Evolutionary conservation across 2,797 vertebrate species (phyloP), one percentile per base, ranked within the genome.

Genomic region (Odontamblyopus rebecca): DNA sequence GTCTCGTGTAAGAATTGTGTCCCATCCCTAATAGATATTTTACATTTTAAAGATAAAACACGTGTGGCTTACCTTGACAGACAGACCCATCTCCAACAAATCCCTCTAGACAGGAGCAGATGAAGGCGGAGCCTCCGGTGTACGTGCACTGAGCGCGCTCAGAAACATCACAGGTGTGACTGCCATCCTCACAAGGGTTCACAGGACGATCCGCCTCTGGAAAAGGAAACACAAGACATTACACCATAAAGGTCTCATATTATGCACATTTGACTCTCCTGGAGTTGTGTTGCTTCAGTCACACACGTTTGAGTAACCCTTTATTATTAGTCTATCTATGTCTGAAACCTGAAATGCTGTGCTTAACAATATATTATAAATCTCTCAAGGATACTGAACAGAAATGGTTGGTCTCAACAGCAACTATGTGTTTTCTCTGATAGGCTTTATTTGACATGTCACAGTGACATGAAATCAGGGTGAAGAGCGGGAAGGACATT

Each of bases 81-180:
- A 72, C 80, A 32, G 68, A 92, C 3, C 98, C 98, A 0, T 98
- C 94, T 85, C 98, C 98, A 0, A 80, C 83, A 88, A 94, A 99
- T 27, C 97, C 98, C 0, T 94, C 87, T 62, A 95, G 91, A 65
- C 98, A 99, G 8, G 94, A 88, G 86, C 98, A 99, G 89, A 92
- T 50, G 71, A 94, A 98, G 70, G 92, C 82, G 0, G 95, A 95
- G 4, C 94, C 94, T 2, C 96, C 95, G 0, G 85, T 92, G 88
- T 97, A 96, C 83, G 93, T 89, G 72, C 98, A 99, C 77, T 83
- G 92, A 48, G 98, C 96, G 0, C 96, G 96, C 80, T 98, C 95
- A 0, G 95, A 89, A 69, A 94, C 89, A 78, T 98, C 97, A 67
- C 98, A 99, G 67, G 86, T 81, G n/a, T 98, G 96, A 1, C 95